These are phyloP conservation scores for Phortica variegata DNA, from an alignment of 1,140 invertebrate genomes.

Conservation along the genomic window DNA sequence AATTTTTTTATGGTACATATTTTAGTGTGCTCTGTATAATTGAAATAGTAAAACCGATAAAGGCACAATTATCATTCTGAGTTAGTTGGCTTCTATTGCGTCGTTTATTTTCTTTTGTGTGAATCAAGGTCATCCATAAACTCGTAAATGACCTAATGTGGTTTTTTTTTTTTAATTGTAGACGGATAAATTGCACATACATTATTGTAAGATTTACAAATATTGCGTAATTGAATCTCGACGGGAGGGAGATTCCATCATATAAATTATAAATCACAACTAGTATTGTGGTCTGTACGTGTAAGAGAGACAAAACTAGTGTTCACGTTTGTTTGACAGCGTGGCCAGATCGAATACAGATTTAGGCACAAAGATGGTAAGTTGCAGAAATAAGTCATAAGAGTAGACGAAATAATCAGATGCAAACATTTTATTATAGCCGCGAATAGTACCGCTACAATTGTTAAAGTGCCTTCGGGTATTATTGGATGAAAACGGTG, in stretches of 20 bases:
- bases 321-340: slow-evolving; percentile 13
- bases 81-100: slow-evolving; percentile 13
- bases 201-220: slow-evolving; percentile 14
- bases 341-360: slow-evolving; percentile 27
- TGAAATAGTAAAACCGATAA: slow-evolving; percentile 5
- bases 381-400: slow-evolving; percentile 10
- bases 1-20: neutral
- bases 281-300: slow-evolving; percentile 5
- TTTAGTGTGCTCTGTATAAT: neutral
- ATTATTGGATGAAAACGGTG: slow-evolving; percentile 76
- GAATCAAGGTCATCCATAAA: slow-evolving; percentile 2
- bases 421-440: slow-evolving; percentile 63
- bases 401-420: neutral
- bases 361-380: slow-evolving; percentile 28
- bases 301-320: slow-evolving; percentile 25
- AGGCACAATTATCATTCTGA: neutral
- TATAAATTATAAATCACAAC: neutral
- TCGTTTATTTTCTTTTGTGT: slow-evolving; percentile 9
- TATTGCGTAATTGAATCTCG: slow-evolving; percentile 17
- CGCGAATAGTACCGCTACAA: slow-evolving; percentile 85
- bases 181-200: slow-evolving; percentile 2
- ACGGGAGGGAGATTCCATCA: slow-evolving; percentile 11
- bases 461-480: slow-evolving; percentile 83
- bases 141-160: too few relatives aligned
- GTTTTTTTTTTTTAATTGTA: too few relatives aligned